Conservation (phyloP, 2,888 invertebrate species). For the Cryptocephalus primarius region DNA sequence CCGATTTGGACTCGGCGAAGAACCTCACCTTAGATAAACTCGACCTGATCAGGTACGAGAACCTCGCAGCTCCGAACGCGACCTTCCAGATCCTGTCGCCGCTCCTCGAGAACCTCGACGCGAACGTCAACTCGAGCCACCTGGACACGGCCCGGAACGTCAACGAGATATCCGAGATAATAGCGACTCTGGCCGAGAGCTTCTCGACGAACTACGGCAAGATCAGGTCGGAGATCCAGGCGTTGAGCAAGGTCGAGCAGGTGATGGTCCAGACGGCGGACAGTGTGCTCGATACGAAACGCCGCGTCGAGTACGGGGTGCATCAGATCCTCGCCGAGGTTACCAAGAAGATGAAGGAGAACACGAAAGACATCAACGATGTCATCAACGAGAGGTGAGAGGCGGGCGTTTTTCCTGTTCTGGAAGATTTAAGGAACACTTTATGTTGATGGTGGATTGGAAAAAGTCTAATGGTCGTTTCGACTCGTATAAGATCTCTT, state of each 20-base stretch:
- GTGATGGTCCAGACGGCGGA: slow-evolving; percentile 75
- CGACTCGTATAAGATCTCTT: too few relatives aligned
- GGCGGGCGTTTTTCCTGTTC: too few relatives aligned
- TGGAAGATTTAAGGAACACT: too few relatives aligned
- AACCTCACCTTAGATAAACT: slow-evolving; percentile 44
- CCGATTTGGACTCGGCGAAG: slow-evolving; percentile 44
- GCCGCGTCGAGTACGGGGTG: slow-evolving; percentile 74
- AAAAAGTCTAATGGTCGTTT: too few relatives aligned
- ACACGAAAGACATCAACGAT: slow-evolving; percentile 53
- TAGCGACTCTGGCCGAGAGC: slow-evolving; percentile 46
- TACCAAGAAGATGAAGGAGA: slow-evolving; percentile 54
- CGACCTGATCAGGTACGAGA: slow-evolving; percentile 13
- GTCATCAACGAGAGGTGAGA: slow-evolving; percentile 51
- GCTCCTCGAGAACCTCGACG: slow-evolving; percentile 14
- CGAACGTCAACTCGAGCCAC: slow-evolving; percentile 19
- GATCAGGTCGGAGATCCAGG: slow-evolving; percentile 41
- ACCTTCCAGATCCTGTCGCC: slow-evolving; percentile 9
- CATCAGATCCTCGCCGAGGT: slow-evolving; percentile 71
- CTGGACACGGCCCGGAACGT: slow-evolving; percentile 23
- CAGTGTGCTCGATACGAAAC: slow-evolving; percentile 72
- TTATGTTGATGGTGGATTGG: too few relatives aligned
- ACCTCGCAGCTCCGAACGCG: slow-evolving; percentile 2
- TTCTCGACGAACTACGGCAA: slow-evolving; percentile 44
- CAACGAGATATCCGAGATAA: slow-evolving; percentile 38
- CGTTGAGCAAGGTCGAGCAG: slow-evolving; percentile 61